Percentiles rank a stretch among this genome's conserved stretches.
phyloP scores from a whole-genome alignment of 2,113 vertebrate genomes.

The Bombycilla garrulus region DNA sequence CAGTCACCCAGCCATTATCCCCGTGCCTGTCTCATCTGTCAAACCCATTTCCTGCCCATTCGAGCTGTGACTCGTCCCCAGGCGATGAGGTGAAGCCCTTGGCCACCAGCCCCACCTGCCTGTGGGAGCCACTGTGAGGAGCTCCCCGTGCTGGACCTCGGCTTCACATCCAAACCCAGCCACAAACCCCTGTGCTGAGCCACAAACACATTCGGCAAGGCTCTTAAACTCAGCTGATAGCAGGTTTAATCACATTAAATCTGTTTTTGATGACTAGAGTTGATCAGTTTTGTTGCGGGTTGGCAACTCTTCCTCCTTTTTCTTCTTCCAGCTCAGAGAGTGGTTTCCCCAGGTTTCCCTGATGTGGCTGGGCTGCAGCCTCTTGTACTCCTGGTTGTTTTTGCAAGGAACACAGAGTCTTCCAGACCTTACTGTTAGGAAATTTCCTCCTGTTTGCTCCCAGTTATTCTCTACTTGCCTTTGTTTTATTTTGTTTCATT shows the following conservation, averaged over 20 bases:
- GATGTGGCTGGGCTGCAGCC: not conserved
- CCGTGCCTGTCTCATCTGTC: not conserved
- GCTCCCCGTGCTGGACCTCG: not conserved
- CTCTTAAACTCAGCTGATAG: not conserved
- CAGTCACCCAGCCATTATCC: not conserved
- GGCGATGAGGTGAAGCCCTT: not conserved
- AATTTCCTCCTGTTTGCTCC: constrained; percentile 8
- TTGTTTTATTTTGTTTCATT: not conserved
- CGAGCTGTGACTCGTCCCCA: not conserved
- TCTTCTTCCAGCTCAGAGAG: not conserved
- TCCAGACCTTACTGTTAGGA: not conserved
- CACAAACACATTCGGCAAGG: not conserved
- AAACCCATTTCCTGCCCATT: not conserved
- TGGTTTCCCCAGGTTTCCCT: not conserved
- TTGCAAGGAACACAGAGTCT: not conserved
- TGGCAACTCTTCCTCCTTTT: not conserved
- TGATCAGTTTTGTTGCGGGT: not conserved
- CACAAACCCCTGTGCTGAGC: not conserved
- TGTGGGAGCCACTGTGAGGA: not conserved
- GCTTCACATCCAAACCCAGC: not conserved
- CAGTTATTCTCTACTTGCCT: constrained; percentile 19
- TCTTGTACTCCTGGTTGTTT: not conserved
- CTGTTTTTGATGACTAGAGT: not conserved
- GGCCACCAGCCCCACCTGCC: not conserved
- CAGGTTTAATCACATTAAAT: not conserved